Conservation (phyloP, 2,888 invertebrate genomes). For the Orchestes rusci region DNA sequence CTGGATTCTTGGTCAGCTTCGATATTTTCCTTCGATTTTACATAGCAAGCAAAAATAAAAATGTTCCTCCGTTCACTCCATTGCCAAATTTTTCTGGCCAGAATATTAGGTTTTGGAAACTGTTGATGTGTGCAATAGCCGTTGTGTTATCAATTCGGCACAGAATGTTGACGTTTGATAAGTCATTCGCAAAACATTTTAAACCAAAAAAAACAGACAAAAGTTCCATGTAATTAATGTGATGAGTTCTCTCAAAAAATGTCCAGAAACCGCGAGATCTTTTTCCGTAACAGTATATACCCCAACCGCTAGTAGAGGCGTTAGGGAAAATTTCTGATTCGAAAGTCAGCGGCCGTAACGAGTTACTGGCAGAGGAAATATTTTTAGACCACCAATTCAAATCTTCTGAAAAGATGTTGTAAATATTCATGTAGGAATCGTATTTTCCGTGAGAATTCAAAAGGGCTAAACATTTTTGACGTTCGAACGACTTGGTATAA, state of each 20-base stretch:
- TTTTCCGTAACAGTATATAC: slow-evolving; percentile 18
- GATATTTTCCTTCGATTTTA: slow-evolving; percentile 12
- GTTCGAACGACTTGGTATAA: background rate
- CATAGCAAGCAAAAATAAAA: slow-evolving; percentile 12
- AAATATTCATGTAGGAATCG: too few species aligned
- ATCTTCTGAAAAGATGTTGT: too few species aligned
- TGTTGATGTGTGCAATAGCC: slow-evolving; percentile 13
- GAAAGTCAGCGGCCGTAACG: slow-evolving; percentile 9
- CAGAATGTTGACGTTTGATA: slow-evolving; percentile 11
- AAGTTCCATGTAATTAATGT: background rate
- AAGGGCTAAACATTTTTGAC: background rate
- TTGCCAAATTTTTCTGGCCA: too few species aligned
- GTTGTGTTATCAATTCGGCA: slow-evolving; percentile 18
- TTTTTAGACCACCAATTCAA: too few species aligned
- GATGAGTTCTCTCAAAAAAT: slow-evolving; percentile 10
- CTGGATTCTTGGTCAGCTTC: slow-evolving; percentile 16
- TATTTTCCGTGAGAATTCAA: too few species aligned
- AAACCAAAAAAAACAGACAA: slow-evolving; percentile 21
- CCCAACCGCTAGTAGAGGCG: slow-evolving; percentile 28
- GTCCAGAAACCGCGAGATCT: slow-evolving; percentile 23
- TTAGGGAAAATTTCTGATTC: slow-evolving; percentile 24
- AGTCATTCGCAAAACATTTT: slow-evolving; percentile 24
- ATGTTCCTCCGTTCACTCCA: too few species aligned
- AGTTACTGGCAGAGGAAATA: background rate
- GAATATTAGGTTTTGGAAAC: slow-evolving; percentile 2